These are phyloP conservation scores for Fissipunctia ypsillon DNA, from an alignment of 2,888 invertebrate genomes.

Conservation along the genomic window DNA sequence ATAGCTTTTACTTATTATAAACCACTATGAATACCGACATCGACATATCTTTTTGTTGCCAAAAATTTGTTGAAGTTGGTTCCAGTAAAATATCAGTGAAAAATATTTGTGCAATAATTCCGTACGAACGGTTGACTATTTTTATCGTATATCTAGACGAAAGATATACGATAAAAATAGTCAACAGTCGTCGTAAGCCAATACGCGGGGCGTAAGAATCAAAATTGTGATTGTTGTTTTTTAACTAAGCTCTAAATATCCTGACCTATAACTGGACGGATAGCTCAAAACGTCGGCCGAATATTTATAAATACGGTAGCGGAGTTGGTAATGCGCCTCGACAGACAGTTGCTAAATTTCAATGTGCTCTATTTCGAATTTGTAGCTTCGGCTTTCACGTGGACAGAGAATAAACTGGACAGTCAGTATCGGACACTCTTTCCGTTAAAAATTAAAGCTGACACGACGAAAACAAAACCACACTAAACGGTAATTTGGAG, in stretches of 20 bases:
- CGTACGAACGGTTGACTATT: constrained; percentile 34
- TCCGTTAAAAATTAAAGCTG: constrained; percentile 65
- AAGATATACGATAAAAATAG: too few species aligned
- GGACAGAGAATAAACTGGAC: constrained; percentile 77
- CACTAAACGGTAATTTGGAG: constrained; percentile 53
- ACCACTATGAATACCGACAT: constrained; percentile 14
- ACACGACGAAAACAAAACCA: constrained; percentile 55
- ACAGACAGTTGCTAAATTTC: constrained; percentile 90
- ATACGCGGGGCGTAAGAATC: constrained; percentile 52
- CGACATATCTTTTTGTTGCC: constrained; percentile 19
- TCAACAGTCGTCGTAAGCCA: constrained; percentile 10
- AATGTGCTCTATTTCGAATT: constrained; percentile 87
- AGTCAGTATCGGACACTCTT: constrained; percentile 69
- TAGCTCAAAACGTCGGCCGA: constrained; percentile 82
- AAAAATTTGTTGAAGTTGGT: constrained; percentile 35
- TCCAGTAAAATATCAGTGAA: constrained; percentile 29
- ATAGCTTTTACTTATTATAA: constrained; percentile 29
- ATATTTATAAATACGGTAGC: constrained; percentile 88
- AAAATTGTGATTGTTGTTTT: constrained; percentile 71
- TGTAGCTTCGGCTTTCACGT: constrained; percentile 81
- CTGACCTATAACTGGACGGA: constrained; percentile 74
- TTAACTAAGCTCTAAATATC: constrained; percentile 80
- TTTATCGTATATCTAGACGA: constrained; percentile 37
- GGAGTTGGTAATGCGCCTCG: constrained; percentile 84
- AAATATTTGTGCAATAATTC: constrained; percentile 33